Evolutionary conservation across 2,797 vertebrate genomes (phyloP).

Genomic region (Squalus acanthias): DNA sequence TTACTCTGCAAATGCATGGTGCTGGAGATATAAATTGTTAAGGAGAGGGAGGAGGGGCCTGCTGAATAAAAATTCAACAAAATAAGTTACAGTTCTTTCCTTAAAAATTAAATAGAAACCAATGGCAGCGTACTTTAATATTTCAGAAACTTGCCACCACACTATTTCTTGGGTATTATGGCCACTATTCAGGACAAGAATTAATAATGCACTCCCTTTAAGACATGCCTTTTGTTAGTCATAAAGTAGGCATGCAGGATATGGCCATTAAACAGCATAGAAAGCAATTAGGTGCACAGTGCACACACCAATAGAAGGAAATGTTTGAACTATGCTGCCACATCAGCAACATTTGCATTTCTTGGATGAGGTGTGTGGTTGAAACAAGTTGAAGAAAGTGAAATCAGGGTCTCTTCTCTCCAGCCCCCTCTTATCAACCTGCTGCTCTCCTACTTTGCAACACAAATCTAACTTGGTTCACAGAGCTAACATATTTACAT

Average conservation of each 20-base stretch:
- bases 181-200: neutral
- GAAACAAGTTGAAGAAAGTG: neutral
- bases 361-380: neutral
- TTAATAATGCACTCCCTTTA: neutral
- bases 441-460: neutral
- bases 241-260: neutral
- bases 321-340: conserved; percentile 51
- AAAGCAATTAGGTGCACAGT: neutral
- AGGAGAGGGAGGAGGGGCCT: neutral
- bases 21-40: neutral
- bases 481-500: neutral
- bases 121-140: neutral
- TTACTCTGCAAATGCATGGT: neutral
- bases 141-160: neutral
- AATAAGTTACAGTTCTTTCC: neutral
- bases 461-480: neutral
- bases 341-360: conserved; percentile 48
- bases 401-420: neutral
- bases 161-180: neutral
- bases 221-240: neutral
- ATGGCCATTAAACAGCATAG: conserved; percentile 52
- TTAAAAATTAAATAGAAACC: neutral
- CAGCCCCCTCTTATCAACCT: neutral
- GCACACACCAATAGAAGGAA: conserved; percentile 49
- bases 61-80: neutral